Evolutionary conservation across 2,888 invertebrate species (phyloP).

Genomic region (Corbicula japonica): DNA sequence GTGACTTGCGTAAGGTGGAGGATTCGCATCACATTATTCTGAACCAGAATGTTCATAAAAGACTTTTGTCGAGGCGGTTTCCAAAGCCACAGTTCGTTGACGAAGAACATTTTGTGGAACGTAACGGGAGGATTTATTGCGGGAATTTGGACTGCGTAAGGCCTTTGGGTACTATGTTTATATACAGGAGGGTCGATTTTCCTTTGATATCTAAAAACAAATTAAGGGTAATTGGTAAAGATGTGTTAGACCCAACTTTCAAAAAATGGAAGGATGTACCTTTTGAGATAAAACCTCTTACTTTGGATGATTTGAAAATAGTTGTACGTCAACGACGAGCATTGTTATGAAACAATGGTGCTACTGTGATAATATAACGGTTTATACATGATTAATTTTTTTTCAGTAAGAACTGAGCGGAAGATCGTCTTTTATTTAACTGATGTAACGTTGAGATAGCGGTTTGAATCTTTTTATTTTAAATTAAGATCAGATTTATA

Average conservation of each 20-base stretch:
- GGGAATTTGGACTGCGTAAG: constrained; percentile 36
- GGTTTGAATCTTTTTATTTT: too few species aligned
- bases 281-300: constrained; percentile 42
- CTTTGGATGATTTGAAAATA: constrained; percentile 31
- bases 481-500: too few species aligned
- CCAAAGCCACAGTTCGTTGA: constrained; percentile 13
- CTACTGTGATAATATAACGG: too few species aligned
- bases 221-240: constrained; percentile 40
- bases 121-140: constrained; percentile 46
- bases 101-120: constrained; percentile 37
- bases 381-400: too few species aligned
- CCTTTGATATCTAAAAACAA: constrained; percentile 55
- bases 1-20: constrained; percentile 70
- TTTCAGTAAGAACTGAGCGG: too few species aligned
- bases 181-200: constrained; percentile 47
- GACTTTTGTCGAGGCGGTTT: constrained; percentile 10
- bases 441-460: too few species aligned
- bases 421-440: too few species aligned
- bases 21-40: constrained; percentile 72
- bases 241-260: constrained; percentile 30
- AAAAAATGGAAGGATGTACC: constrained; percentile 64
- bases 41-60: constrained; percentile 52
- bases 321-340: background rate
- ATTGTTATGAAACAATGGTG: too few species aligned
- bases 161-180: constrained; percentile 52